Evolutionary conservation across 2,113 vertebrate genomes (phyloP), one percentile per base, ranked within the genome.

Genomic region (Epinephelus lanceolatus): DNA sequence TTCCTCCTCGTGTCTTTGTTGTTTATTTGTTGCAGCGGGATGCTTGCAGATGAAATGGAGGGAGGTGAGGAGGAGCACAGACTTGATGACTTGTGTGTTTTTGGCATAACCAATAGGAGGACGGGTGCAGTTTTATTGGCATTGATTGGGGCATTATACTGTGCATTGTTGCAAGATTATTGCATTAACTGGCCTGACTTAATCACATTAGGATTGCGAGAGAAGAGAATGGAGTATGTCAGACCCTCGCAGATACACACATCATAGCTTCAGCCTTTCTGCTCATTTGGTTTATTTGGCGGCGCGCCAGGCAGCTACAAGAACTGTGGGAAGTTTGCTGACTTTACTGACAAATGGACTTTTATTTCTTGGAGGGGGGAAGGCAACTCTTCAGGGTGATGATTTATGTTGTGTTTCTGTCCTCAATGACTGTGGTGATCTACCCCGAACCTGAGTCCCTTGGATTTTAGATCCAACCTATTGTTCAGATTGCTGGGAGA

Each of bases 81-180:
- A 84, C 71, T 86, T 85, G 87, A 90, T 93, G 90, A 91, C 77
- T 82, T 91, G 73, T 85, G 79, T 89, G 61, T 88, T 89, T 86
- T 86, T 72, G 78, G 76, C 65, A 14, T 66, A 63, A 74, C 84
- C 81, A 87, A 85, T 74, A 60, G 77, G 83, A 91, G 86, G 74
- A 86, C 63, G 83, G 77, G 59, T 60, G 72, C 75, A 55, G 73
- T 92, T 92, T 91, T 91, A 94, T 94, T 94, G 88, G 65, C 92
- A 94, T 92, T 94, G 94, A 96, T 94, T 94, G 74, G 81, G 81
- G 83, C 90, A 90, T 92, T 90, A 92, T 79, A 83, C 82, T 87
- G 88, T 87, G 88, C 91, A 92, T 93, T 89, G 92, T 90, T 88
- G 90, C 75, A 78, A 86, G 88, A 91, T 94, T 94, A 94, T 93